Base-by-base conservation (phyloP, 2,797 vertebrate genomes). In the Phrynocephalus guinanensis region DNA sequence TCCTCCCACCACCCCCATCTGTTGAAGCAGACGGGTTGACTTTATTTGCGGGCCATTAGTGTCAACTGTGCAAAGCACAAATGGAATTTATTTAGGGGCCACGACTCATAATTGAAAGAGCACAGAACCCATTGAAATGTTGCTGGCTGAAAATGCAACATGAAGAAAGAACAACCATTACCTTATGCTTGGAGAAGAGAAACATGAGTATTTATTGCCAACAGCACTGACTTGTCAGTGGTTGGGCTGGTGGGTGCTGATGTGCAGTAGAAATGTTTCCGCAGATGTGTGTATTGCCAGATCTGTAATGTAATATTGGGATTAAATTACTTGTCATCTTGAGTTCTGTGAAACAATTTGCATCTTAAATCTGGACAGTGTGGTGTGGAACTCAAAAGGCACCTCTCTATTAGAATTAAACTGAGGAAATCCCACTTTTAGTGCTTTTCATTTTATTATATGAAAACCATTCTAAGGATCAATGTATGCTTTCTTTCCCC, bases 1-100 rank as follows among this genome's bases (percentile, higher is more conserved):
- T 11, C 3, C 13, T 10, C 44, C 13, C 18, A 4, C 82, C 52
- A 2, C 9, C 63, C 38, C 60, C 33, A 71, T 70, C 90, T 92
- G 88, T 95, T 90, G 94, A 93, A 94, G 95, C 94, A 94, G 95
- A 95, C 93, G 95, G 94, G 91, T 92, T 84, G 84, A 7, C 95
- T 95, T 95, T 95, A 95, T 96, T 93, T 95, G 93, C 56, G 95
- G 93, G 91, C 95, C 92, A 95, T 97, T 96, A 96, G 94, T 95
- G 95, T 95, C 95, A 95, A 93, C 89, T 91, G 91, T n/a, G 87
- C 92, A 92, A 94, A 96, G 95, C 93, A 94, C 95, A 96, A 92
- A 86, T 91, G 30, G 95, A 94, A 96, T 96, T 96, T 96, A 95
- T 95, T 92, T 91, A 22, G 79, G 93, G 88, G 90, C 56, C 92